Conservation (phyloP, 2,888 invertebrate species). For the Macrosiphum euphorbiae region DNA sequence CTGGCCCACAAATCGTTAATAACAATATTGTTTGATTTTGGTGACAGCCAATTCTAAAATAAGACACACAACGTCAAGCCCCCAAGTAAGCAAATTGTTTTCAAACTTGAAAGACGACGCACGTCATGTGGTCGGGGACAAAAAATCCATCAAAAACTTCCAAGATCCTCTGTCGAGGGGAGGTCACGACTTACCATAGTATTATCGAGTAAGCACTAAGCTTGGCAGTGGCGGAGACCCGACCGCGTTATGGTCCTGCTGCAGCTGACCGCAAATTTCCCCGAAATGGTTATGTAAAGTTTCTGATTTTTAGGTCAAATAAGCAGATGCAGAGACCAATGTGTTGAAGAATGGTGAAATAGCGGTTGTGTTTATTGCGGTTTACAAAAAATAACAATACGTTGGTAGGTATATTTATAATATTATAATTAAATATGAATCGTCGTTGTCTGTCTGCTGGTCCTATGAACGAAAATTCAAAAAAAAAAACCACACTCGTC, state of each 20-base stretch:
- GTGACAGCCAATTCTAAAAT: background rate
- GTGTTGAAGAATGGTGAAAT: background rate
- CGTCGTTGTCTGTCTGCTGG: background rate
- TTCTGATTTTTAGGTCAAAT: background rate
- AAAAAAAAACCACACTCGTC: background rate
- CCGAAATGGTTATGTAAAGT: background rate
- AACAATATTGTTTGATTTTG: background rate
- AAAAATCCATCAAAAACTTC: background rate
- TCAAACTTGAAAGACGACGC: background rate
- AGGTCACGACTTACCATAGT: background rate
- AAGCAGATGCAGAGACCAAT: background rate
- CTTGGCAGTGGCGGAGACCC: background rate
- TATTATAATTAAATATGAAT: background rate
- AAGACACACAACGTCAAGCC: background rate
- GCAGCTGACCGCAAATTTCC: background rate
- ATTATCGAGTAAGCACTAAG: background rate
- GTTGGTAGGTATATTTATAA: background rate
- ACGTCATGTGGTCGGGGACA: background rate
- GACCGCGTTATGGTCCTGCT: background rate
- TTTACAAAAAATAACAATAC: background rate
- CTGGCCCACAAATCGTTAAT: background rate
- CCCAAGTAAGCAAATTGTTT: background rate
- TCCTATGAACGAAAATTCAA: background rate
- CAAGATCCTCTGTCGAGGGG: rapidly evolving
- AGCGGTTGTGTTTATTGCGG: background rate